Percentiles rank a stretch among this genome's conserved stretches.
Evolutionary conservation across 2,113 vertebrate species (phyloP).

Genomic region (Daboia siamensis): DNA sequence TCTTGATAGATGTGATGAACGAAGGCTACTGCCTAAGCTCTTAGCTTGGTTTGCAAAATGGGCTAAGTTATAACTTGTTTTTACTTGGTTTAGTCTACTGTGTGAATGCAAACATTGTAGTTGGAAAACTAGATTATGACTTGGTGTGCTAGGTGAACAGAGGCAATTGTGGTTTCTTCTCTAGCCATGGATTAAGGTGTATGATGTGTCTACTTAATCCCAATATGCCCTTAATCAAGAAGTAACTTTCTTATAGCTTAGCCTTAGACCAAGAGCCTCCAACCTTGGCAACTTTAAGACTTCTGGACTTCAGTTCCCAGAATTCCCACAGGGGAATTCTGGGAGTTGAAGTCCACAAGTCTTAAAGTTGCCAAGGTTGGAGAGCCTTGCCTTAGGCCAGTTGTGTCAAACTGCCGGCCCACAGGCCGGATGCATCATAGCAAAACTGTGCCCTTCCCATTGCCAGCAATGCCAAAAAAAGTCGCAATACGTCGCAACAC

Average conservation of each 20-base stretch:
- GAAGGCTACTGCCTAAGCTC: not conserved
- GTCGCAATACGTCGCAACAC: too few species aligned
- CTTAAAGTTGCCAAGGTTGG: not conserved
- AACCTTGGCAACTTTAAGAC: not conserved
- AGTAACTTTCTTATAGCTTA: not conserved
- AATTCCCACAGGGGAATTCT: not conserved
- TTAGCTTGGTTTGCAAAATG: not conserved
- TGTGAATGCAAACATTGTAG: not conserved
- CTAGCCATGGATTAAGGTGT: not conserved
- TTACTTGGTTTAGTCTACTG: not conserved
- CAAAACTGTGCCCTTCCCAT: too few species aligned
- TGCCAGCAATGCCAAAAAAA: too few species aligned
- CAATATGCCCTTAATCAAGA: not conserved
- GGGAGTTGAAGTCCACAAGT: not conserved
- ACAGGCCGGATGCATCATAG: too few species aligned
- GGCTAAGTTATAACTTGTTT: not conserved
- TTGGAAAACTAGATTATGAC: not conserved
- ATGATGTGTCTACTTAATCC: not conserved
- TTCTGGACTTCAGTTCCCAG: not conserved
- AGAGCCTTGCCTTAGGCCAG: not conserved
- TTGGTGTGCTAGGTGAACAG: not conserved
- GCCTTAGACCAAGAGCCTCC: not conserved
- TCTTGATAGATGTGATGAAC: not conserved
- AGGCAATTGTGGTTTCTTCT: not conserved
- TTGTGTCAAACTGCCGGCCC: too few species aligned